These are phyloP conservation scores for Sarcophaga bullata DNA, from an alignment of 1,140 invertebrate genomes.

Conservation along the genomic window DNA sequence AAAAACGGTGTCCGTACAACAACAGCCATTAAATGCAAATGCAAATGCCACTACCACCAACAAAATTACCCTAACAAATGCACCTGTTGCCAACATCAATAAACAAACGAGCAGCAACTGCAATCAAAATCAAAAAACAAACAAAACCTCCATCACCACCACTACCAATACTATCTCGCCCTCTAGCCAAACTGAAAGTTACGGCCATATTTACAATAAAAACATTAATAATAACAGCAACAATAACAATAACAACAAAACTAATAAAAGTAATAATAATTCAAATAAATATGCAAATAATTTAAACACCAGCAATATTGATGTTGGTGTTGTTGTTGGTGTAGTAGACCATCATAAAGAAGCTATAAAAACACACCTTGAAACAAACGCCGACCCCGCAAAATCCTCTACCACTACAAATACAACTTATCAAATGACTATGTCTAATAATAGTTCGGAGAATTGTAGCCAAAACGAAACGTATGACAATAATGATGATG, in stretches of 20 bases:
- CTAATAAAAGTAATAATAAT: slow-evolving; percentile 17
- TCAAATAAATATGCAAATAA: not conserved
- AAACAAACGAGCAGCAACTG: slow-evolving; percentile 47
- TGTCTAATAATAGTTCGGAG: slow-evolving; percentile 62
- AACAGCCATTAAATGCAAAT: not conserved
- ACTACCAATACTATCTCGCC: slow-evolving; percentile 12
- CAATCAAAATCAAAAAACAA: not conserved
- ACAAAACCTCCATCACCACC: not conserved
- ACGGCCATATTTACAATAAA: slow-evolving; percentile 33
- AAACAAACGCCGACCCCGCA: slow-evolving; percentile 63
- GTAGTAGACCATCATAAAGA: not conserved
- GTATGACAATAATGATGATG: slow-evolving; percentile 27
- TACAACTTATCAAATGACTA: slow-evolving; percentile 65
- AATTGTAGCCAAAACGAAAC: slow-evolving; percentile 47
- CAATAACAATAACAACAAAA: not conserved
- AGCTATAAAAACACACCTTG: slow-evolving; percentile 55
- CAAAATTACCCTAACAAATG: not conserved
- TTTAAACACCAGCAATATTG: not conserved
- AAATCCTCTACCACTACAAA: slow-evolving; percentile 47
- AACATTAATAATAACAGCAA: not conserved
- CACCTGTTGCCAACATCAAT: slow-evolving; percentile 45
- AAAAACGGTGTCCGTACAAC: slow-evolving; percentile 6
- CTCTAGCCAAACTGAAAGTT: slow-evolving; percentile 35
- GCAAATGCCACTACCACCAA: not conserved
- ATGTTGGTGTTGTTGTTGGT: not conserved